Evolutionary conservation across 2,797 vertebrate genomes (phyloP), one percentile per base, ranked within the genome.

Genomic region (Craterocephalus amniculus): DNA sequence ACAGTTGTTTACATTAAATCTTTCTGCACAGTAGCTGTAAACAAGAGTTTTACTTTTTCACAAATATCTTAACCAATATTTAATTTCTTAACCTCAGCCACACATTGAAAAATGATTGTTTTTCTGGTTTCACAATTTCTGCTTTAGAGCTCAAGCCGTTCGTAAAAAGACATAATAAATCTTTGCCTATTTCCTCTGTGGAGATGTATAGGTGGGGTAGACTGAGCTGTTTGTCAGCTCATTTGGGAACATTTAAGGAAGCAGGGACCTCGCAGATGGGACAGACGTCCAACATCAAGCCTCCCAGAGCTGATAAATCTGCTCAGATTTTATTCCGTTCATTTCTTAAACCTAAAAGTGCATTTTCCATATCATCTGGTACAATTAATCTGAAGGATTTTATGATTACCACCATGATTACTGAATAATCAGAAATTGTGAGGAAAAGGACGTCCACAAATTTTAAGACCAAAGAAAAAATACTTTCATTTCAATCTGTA

Each of bases 191-290:
- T 4, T 59, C 29, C 0, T 26, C 11, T 5, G 45, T 75, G 60
- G 71, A 84, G 73, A 75, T 86, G 78, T 60, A 5, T 20, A 32
- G 26, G 12, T 9, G 38, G 24, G 40, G 31, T 43, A 69, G 65
- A 45, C 36, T 11, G 48, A 10, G 67, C 32, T 4, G 60, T 63
- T 71, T 12, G 58, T 74, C 43, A 9, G 74, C 74, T 83, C 78
- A 77, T 77, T 74, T 73, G 78, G 78, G 76, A 83, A 48, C n/a
- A 20, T 81, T 86, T 81, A 79, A 57, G 58, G 70, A 78, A 80
- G 68, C 35, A 7, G 65, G 60, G 69, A 52, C 35, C 52, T 10
- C 3, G 69, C 70, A 76, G 74, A 81, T 73, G 71, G 60, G 71
- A 74, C 74, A n/a, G 75, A 83, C 69, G 48, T 70, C 74, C 76